A percentile compares a stretch with the other conserved stretches of the same genome.
Conservation (phyloP, 92 coral and sea anemone genomes). For the Epizoanthus ramosus region DNA sequence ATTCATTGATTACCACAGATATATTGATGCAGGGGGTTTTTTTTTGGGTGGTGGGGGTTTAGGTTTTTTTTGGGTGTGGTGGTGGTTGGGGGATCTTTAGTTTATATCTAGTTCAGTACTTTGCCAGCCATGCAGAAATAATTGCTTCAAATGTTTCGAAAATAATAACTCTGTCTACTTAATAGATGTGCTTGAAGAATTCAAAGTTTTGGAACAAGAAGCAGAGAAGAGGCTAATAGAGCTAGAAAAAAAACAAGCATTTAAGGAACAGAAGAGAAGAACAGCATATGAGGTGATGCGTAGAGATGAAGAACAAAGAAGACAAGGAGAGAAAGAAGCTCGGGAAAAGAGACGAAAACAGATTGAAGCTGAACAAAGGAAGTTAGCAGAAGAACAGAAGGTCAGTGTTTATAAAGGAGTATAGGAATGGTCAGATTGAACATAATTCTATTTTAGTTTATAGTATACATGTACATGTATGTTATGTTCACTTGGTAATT, state of each 20-base stretch:
- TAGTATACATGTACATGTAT: no score
- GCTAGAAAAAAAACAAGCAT: conserved; percentile 74
- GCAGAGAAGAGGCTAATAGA: conserved; percentile 78
- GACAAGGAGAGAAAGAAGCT: conserved; percentile 57
- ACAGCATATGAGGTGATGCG: conserved; percentile 69
- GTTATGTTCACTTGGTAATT: no score
- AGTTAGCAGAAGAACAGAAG: conserved; percentile 67
- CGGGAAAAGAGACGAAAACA: conserved; percentile 68
- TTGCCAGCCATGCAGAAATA: no score
- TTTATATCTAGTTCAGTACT: no score
- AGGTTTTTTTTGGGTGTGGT: no score
- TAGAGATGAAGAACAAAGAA: conserved; percentile 72
- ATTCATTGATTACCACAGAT: no score
- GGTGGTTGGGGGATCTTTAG: no score
- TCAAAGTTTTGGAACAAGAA: conserved; percentile 68
- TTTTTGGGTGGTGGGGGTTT: no score
- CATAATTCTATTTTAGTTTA: no score
- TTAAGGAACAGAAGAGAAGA: conserved; percentile 65
- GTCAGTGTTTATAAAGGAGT: conserved; percentile 6
- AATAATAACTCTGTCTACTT: no score
- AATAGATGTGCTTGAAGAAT: conserved; percentile 56
- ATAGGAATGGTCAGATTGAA: not conserved
- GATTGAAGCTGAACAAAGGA: conserved; percentile 70
- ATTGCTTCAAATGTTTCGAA: no score
- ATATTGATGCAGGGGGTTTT: no score